Base-by-base conservation (phyloP, 2,888 invertebrate genomes). In the Calliphora vomitoria region DNA sequence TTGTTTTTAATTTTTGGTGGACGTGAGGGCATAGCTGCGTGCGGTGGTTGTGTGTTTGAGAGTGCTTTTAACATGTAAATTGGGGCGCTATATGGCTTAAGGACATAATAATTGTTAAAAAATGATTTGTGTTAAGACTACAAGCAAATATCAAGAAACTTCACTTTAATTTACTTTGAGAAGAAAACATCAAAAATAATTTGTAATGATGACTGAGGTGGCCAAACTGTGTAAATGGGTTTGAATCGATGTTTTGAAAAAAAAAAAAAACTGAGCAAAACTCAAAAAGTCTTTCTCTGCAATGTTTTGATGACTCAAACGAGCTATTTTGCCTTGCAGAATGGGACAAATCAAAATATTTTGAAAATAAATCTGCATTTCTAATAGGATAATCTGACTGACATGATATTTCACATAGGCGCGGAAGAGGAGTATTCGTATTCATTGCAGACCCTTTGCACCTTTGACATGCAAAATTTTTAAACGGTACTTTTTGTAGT, bases 31-130 rank as follows among this genome's bases (percentile, higher is more conserved):
- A 58, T 68, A 58, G 25, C 25, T 44, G 82, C 25, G 31, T 50
- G 75, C 11, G 62, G 41, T 68, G 66, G 38, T 74, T 44, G 10
- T 20, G 44, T 5, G 38, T n/a, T 76, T 41, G 13, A 50, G 58
- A 69, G 41, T 31, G 74, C 68, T 79, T 87, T 87, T 87, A 87
- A 82, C 87, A 87, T 85, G 79, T 85, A 87, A 87, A 87, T 87
- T 87, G 82, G 87, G 79, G 69, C 85, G 85, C 78, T 82, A 79
- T 58, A 75, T 82, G 3, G 60, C 87, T 79, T 53, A 60, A 62
- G 87, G 87, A 64, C 64, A 87, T 85, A 79, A 87, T 84, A 81
- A 87, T 85, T 79, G 81, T 82, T 82, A 72, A 53, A 62, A 82
- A 62, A 62, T 58, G 35, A 81, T 81, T 81, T 84, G 55, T 64